phyloP scores from a whole-genome alignment of 2,113 vertebrate species.

The Rallus limicola region DNA sequence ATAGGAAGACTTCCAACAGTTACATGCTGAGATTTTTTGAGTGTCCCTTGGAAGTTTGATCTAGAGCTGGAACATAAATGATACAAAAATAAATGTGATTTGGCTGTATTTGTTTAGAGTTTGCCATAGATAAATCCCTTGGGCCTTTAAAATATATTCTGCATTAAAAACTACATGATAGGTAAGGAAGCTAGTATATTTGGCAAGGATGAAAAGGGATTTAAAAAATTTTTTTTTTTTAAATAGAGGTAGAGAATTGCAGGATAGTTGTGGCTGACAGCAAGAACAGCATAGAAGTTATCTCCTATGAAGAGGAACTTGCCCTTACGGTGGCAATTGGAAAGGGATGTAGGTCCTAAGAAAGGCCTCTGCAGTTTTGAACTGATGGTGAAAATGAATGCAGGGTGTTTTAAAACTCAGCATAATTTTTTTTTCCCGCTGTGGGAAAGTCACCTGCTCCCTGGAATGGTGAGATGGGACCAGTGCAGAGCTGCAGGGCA shows the following conservation, averaged over 20 bases:
- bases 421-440: neutral
- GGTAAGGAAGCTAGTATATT: neutral
- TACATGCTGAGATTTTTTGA: neutral
- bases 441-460: neutral
- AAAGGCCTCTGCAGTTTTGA: neutral
- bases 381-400: neutral
- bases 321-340: accelerated
- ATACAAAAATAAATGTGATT: neutral
- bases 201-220: neutral
- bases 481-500: accelerated
- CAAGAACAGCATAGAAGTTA: neutral
- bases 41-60: neutral
- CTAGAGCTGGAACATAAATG: neutral
- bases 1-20: neutral
- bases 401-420: neutral
- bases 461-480: neutral
- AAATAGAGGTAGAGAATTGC: neutral
- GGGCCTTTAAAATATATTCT: neutral
- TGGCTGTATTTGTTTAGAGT: neutral
- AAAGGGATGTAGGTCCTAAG: neutral
- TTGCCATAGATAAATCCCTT: neutral
- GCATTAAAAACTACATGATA: neutral
- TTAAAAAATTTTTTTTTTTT: neutral
- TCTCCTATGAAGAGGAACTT: neutral
- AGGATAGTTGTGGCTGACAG: neutral